Percentiles rank a stretch among this genome's conserved stretches.
Evolutionary conservation across 2,797 vertebrate species (phyloP).

Genomic region (Notamacropus eugenii): DNA sequence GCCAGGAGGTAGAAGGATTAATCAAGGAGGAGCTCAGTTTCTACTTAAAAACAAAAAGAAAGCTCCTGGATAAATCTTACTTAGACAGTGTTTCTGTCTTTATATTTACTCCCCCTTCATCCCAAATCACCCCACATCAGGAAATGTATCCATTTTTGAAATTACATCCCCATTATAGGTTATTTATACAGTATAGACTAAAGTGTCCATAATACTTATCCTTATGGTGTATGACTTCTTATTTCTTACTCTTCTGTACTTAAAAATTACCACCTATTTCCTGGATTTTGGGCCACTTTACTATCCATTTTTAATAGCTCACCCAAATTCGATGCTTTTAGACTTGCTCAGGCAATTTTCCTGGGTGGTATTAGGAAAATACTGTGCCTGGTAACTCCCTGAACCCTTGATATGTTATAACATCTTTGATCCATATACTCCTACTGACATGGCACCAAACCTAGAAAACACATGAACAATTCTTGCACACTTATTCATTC

Average conservation of each 20-base stretch:
- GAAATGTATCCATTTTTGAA: constrained; percentile 63
- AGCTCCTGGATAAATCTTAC: not conserved
- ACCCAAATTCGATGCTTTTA: constrained; percentile 44
- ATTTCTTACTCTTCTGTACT: constrained; percentile 26
- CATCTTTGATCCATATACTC: not conserved
- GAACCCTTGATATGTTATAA: not conserved
- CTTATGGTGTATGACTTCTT: not conserved
- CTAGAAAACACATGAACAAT: not conserved
- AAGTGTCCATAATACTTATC: constrained; percentile 30
- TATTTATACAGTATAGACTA: constrained; percentile 51
- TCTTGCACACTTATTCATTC: not conserved
- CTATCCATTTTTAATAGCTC: constrained; percentile 54
- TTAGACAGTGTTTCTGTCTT: not conserved
- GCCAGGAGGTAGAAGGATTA: not conserved
- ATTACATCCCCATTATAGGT: constrained; percentile 31
- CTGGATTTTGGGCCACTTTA: constrained; percentile 30
- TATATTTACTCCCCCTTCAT: not conserved
- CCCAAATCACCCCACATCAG: constrained; percentile 40
- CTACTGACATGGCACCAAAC: not conserved
- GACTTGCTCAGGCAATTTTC: constrained; percentile 1
- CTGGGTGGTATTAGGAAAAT: not conserved
- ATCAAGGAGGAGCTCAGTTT: not conserved
- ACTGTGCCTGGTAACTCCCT: constrained; percentile 30
- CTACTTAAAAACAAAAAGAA: not conserved
- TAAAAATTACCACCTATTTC: constrained; percentile 58